These are phyloP conservation scores for Albula goreensis DNA, from an alignment of 2,113 vertebrate genomes.

Conservation along the genomic window DNA sequence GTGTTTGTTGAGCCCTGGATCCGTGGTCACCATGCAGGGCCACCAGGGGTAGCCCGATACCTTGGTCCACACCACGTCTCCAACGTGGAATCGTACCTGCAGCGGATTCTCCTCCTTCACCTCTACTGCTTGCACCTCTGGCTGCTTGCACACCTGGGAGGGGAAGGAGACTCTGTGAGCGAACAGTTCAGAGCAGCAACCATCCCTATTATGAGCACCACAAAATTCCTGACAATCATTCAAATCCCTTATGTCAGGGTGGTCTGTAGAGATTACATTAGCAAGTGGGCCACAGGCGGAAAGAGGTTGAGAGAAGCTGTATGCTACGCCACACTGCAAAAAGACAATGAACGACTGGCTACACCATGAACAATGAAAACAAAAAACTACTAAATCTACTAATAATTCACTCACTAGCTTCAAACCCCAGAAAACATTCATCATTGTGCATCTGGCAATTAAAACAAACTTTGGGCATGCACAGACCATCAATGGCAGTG, in stretches of 20 bases:
- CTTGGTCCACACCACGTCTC: conserved; percentile 94
- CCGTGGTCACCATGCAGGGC: conserved; percentile 95
- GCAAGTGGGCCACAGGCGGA: too few species aligned
- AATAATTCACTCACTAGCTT: too few species aligned
- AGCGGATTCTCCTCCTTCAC: neutral
- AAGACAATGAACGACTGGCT: too few species aligned
- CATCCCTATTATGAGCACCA: neutral
- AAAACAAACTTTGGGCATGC: too few species aligned
- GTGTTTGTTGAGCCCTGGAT: conserved; percentile 82
- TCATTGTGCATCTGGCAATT: too few species aligned
- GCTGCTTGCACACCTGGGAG: conserved; percentile 34
- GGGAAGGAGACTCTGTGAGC: neutral
- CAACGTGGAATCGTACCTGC: conserved; percentile 66
- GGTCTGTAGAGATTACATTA: too few species aligned
- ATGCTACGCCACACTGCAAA: too few species aligned
- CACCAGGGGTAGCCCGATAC: conserved; percentile 96
- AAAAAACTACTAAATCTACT: too few species aligned
- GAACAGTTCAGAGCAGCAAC: neutral
- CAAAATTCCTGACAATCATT: neutral
- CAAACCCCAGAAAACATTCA: too few species aligned
- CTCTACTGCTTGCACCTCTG: conserved; percentile 16
- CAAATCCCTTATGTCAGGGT: neutral
- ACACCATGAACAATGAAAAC: too few species aligned
- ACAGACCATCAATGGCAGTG: too few species aligned
- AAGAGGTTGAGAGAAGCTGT: too few species aligned